Base-by-base conservation (phyloP, 2,797 vertebrate genomes). In the Malurus leucopterus region DNA sequence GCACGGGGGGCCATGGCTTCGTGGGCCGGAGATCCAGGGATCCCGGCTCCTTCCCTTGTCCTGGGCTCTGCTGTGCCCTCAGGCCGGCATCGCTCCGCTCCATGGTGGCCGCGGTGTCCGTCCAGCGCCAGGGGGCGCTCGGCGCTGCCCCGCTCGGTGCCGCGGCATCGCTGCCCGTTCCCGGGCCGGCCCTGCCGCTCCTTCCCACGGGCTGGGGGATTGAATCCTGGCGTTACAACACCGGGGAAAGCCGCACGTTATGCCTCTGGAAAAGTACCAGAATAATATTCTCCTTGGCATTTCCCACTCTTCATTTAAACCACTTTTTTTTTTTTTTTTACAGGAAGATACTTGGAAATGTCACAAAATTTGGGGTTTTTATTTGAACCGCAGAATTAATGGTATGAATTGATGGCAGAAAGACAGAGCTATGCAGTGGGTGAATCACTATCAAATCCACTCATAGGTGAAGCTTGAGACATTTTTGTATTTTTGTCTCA, bases 1-100 rank as follows among this genome's bases (percentile, higher is more conserved):
- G 36, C 26, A 2, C 3, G 8, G 50, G 6, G 4, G 21, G 2
- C 29, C 0, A 61, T 1, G 16, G 8, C 7, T 49, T 32, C 3
- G 41, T 2, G 9, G 1, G 1, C 15, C 4, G 1, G 49, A 1
- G 7, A 10, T 8, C 27, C 40, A 0, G 32, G 47, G 5, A 18
- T 9, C 44, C 17, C 43, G 0, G 54, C 46, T 27, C 15, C 6
- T 13, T 11, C 8, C 50, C 14, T 43, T 0, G 30, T 6, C 30
- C 26, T 1, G 7, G 16, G 22, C 22, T 6, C 44, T 13, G 34
- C 2, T 3, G 53, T 17, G 47, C 41, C 30, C 9, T 2, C 26
- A 0, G 26, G 1, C 9, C 34, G 22, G 3, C 2, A 4, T 20
- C 4, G 49, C 18, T 36, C 24, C 13, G 71, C 46, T 22, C 47